A percentile compares a stretch with the other conserved stretches of the same genome.
These are phyloP conservation scores for Drosophila tsacasi DNA, from an alignment of 1,140 invertebrate species.

Conservation along the genomic window DNA sequence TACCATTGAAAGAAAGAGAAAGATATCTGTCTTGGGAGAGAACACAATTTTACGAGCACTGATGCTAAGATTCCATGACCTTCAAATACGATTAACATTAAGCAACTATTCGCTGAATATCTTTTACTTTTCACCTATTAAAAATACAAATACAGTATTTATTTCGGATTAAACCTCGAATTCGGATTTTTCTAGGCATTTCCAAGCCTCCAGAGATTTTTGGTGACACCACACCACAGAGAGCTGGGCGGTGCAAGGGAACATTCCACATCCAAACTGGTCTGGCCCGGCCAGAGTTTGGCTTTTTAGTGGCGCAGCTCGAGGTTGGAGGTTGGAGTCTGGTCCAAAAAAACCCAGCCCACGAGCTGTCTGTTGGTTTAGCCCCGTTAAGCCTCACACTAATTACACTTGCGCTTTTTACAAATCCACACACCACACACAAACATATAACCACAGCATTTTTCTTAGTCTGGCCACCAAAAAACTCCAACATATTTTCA, in stretches of 20 bases:
- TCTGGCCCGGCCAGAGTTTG: slow-evolving; percentile 20
- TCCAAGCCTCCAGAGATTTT: background rate
- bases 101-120: too few species aligned
- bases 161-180: background rate
- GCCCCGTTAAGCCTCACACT: slow-evolving; percentile 77
- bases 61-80: too few species aligned
- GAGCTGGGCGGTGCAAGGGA: background rate
- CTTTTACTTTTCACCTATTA: too few species aligned
- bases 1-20: too few species aligned
- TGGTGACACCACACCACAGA: slow-evolving; percentile 1
- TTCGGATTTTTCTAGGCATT: background rate
- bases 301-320: background rate
- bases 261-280: slow-evolving; percentile 47
- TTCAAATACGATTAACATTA: too few species aligned
- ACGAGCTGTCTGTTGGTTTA: slow-evolving; percentile 67
- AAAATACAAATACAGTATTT: background rate
- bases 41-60: too few species aligned
- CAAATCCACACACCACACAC: slow-evolving; percentile 59
- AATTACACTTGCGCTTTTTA: slow-evolving; percentile 81
- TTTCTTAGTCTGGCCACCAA: slow-evolving; percentile 67
- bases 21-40: too few species aligned
- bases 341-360: slow-evolving; percentile 35
- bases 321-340: slow-evolving; percentile 1
- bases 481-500: slow-evolving; percentile 74
- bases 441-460: slow-evolving; percentile 38